Evolutionary conservation across 2,113 vertebrate species (phyloP), one percentile per base, ranked within the genome.

Genomic region (Oryzias woworae): DNA sequence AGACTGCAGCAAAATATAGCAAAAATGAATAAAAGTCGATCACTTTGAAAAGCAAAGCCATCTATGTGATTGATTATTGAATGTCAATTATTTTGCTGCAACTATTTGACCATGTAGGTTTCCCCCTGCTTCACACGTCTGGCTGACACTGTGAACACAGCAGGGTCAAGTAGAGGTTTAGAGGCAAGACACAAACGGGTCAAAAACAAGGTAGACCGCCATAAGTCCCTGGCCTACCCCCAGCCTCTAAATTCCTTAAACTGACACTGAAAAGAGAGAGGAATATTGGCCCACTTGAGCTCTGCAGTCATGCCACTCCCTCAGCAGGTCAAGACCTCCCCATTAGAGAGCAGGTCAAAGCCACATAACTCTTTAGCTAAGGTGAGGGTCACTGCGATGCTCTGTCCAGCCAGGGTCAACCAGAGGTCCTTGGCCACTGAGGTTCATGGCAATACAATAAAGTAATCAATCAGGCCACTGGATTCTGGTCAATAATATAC

Each of bases 381-480:
- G 90, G 92, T 92, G 84, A 92, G 89, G 90, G 90, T 92, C 90
- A 89, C 69, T 77, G 84, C 42, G 71, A 80, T 66, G 76, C 74
- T 76, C 75, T 60, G 84, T 80, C 80, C 78, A 15, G 62, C 79
- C 64, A 47, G 85, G 92, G 90, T 92, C 88, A 92, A 75, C 69
- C 75, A 73, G 85, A 89, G 89, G 90, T 92, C 90, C 85, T 80
- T 61, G 75, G 72, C 87, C 85, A 80, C 81, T 84, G 83, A 86
- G 89, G 90, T 90, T 89, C 91, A 91, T 84, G 84, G 89, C 91
- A 91, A 90, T 90, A 91, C 91, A 91, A 93, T 92, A 91, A 91
- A 90, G 85, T 82, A 90, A 92, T 92, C 91, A 90, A 92, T 91
- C 71, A 74, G 58, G 79, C 45, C 51, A 57, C 87, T 77, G 73